Conservation (phyloP, 2,888 invertebrate species). For the Zootermopsis nevadensis region DNA sequence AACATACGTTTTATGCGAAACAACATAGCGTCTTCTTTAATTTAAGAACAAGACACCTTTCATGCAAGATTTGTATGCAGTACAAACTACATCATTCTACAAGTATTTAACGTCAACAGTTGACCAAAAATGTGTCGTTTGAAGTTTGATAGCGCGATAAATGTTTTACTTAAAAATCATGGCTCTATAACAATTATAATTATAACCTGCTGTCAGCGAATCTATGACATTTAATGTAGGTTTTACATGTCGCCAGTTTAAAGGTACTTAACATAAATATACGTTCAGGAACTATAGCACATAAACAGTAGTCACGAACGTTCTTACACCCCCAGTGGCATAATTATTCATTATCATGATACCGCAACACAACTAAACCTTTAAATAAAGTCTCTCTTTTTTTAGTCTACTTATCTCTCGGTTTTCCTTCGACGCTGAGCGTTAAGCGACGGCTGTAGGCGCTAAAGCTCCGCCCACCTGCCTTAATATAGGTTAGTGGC, state of each 20-base stretch:
- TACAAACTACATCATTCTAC: background rate
- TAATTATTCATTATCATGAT: slow-evolving; percentile 26
- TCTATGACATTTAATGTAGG: background rate
- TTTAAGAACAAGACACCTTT: background rate
- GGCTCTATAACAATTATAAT: background rate
- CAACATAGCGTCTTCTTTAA: background rate
- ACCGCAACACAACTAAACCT: slow-evolving; percentile 18
- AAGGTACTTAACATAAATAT: background rate
- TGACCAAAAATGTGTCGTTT: background rate
- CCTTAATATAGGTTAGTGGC: slow-evolving; percentile 43
- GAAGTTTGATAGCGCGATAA: too few species aligned
- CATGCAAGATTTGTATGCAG: background rate
- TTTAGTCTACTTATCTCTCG: background rate
- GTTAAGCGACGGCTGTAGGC: background rate
- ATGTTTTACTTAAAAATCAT: background rate
- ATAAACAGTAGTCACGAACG: background rate
- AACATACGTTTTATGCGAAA: too few species aligned
- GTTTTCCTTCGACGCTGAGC: background rate
- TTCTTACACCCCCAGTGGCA: background rate
- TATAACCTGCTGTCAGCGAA: background rate
- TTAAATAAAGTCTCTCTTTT: slow-evolving; percentile 8
- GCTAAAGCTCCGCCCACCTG: background rate
- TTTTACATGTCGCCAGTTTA: background rate
- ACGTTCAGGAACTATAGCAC: background rate
- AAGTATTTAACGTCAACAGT: background rate